phyloP scores from a whole-genome alignment of 2,888 invertebrate species.

The Elegia similella region DNA sequence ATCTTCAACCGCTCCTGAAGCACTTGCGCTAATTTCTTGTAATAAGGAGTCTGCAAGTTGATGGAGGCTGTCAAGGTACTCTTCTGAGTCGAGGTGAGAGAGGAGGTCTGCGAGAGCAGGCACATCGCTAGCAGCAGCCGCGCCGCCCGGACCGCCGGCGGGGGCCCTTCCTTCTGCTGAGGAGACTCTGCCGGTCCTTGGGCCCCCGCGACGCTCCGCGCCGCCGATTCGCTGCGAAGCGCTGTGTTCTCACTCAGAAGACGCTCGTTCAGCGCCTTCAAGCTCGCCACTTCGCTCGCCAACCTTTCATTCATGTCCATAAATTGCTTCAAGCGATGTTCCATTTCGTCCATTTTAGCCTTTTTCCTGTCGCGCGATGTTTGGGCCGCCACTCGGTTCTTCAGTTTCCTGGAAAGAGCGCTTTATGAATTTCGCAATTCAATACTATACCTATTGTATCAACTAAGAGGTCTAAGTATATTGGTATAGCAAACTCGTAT shows the following conservation, averaged over 20 bases:
- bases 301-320: conserved; percentile 84
- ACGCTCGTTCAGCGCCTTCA: conserved; percentile 86
- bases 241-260: conserved; percentile 84
- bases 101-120: conserved; percentile 93
- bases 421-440: not conserved
- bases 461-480: conserved; percentile 5
- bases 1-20: conserved; percentile 85
- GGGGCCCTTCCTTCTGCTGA: conserved; percentile 96
- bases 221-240: conserved; percentile 80
- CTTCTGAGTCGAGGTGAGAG: conserved; percentile 88
- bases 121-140: conserved; percentile 89
- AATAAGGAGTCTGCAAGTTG: conserved; percentile 92
- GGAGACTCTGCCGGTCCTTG: conserved; percentile 92
- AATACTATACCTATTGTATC: not conserved
- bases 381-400: conserved; percentile 98
- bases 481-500: conserved; percentile 20
- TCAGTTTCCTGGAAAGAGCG: conserved; percentile 88
- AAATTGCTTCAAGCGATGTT: conserved; percentile 84
- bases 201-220: conserved; percentile 86
- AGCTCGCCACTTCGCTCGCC: conserved; percentile 83
- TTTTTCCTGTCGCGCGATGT: conserved; percentile 98
- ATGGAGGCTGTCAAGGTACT: conserved; percentile 87
- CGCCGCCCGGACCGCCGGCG: conserved; percentile 86
- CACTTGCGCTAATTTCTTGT: conserved; percentile 88
- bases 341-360: conserved; percentile 95